phyloP scores from a whole-genome alignment of 2,888 invertebrate species.

The Beris chalybata region DNA sequence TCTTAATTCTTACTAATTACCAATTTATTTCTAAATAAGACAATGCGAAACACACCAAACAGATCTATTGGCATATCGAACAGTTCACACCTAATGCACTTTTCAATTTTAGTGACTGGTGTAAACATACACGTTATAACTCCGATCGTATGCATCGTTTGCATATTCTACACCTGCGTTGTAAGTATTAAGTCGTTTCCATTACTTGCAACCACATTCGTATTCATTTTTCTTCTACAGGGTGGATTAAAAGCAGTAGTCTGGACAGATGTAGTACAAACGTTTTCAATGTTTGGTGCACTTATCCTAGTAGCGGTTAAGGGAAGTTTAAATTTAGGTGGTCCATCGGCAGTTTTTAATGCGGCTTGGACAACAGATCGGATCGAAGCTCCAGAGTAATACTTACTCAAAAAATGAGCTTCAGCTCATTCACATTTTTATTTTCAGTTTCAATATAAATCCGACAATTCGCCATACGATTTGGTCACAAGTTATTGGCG shows the following conservation, averaged over 20 bases:
- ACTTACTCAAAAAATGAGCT: constrained; percentile 16
- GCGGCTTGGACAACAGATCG: constrained; percentile 70
- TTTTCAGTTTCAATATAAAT: constrained; percentile 72
- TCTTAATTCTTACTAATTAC: too few species aligned
- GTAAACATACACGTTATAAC: constrained; percentile 80
- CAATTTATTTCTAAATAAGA: too few species aligned
- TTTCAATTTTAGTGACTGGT: constrained; percentile 70
- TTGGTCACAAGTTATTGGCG: constrained; percentile 79
- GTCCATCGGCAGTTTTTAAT: constrained; percentile 65
- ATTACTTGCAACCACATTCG: not conserved
- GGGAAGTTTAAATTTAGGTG: constrained; percentile 74
- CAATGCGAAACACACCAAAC: too few species aligned
- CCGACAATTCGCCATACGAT: constrained; percentile 79
- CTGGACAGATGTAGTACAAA: constrained; percentile 79
- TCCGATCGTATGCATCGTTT: constrained; percentile 79
- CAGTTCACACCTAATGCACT: too few species aligned
- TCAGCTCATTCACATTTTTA: not conserved
- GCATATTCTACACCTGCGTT: constrained; percentile 83
- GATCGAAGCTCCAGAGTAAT: constrained; percentile 72
- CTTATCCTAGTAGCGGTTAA: constrained; percentile 73
- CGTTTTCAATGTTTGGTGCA: constrained; percentile 75
- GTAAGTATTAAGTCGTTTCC: constrained; percentile 61
- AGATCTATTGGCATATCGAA: too few species aligned
- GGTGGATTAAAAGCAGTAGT: constrained; percentile 79
- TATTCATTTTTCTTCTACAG: constrained; percentile 51